Base-by-base conservation (phyloP, 2,888 invertebrate species). In the Antitype chi region DNA sequence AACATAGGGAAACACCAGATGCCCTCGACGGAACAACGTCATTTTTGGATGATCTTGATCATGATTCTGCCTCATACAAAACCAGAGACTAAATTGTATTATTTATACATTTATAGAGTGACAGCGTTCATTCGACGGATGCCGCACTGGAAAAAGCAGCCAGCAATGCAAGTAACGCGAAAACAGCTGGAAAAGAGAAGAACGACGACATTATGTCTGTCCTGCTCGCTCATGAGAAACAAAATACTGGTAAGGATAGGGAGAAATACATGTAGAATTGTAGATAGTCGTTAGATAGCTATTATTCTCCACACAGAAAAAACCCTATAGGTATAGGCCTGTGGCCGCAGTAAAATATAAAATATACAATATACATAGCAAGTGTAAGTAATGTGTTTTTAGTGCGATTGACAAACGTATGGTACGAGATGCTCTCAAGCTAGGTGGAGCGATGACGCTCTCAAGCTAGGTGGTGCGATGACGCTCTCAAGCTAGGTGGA, bases 191-290 rank as follows among this genome's bases (percentile, higher is more conserved):
- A 52, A 97, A 97, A 89, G 98, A 98, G 86, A 98, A 98, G 92
- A 97, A 97, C 82, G 99, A 99, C 92, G 99, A 99, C 91, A 99
- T 99, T 85, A 99, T 99, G 99, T 98, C 99, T 32, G 98, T 99
- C 9, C 96, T 99, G 59, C 96, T 99, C 81, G 98, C 98, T 63
- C 98, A 99, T 91, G 99, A 99, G 93, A 99, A 98, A 92, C 98
- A 98, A 90, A 97, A 96, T 63, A 95, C 97, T 80, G 93, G 97
- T 93, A 94, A 93, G 68, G 32, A 11, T 23, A 13, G 28, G 7
- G 4, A 32, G 23, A 38, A 60, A 60, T 32, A 32, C 23, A 32
- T 60, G 9, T 28, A 32, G 9, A 28, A 38, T 38, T 38, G 38
- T 28, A 59, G 59, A 59, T 8, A 28, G 28, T 15, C 38, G 38